Evolutionary conservation across 2,888 invertebrate genomes (phyloP), one percentile per base, ranked within the genome.

Genomic region (Mythimna lalbum): DNA sequence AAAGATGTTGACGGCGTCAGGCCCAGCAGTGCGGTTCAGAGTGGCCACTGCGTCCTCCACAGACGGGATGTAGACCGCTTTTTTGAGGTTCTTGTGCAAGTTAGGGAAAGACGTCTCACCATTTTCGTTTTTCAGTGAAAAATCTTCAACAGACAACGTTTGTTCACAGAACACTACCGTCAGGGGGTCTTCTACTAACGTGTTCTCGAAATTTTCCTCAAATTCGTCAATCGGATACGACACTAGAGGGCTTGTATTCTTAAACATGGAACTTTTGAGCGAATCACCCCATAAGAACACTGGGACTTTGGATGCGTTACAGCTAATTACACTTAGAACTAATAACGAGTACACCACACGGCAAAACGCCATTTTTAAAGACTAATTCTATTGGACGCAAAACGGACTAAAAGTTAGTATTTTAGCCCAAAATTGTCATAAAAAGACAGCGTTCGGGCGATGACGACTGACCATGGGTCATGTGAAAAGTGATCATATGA

Each of bases 41-140:
- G 96, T 96, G 1, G 92, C 91, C 17, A 97, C 73, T 0, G 98
- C 96, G 73, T 96, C 95, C 57, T 97, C 95, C 0, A 98, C 98
- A 27, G 96, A 96, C 12, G 97, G 96, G 64, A 97, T 91, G 88
- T 97, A 98, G 1, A 96, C 91, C 31, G 95, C 87, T 1, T 91
- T 83, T 0, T 82, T 82, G 19, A 94, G 87, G 39, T 94, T 88
- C 1, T 89, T 80, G 12, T 91, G 91, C 21, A 97, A 87, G 81
- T 93, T 95, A 1, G 95, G 91, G 80, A 91, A 96, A 0, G 91
- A 85, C 0, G 91, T 89, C n/a, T 90, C 84, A 5, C 95, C 95
- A 17, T 94, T 92, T 57, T 87, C 87, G 78, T 93, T 94, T 88
- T 96, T 96, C 69, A 91, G 89, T 6, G 96, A 96, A 66, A 97